Evolutionary conservation across 2,797 vertebrate genomes (phyloP), one percentile per base, ranked within the genome.

Genomic region (Melanotaenia maccullochi): DNA sequence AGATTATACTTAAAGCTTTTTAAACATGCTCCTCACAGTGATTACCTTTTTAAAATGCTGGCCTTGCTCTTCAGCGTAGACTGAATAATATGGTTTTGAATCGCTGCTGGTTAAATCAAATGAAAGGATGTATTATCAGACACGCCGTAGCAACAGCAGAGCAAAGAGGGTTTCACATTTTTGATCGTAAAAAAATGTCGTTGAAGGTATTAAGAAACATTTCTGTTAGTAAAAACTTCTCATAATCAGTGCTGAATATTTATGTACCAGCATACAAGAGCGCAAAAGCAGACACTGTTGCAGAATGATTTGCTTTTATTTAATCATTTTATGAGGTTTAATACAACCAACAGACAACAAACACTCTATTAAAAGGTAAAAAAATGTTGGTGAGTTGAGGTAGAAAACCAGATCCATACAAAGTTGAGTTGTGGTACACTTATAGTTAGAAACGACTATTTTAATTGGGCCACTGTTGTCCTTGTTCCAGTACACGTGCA

Each of bases 1-100:
- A 47, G 44, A 20, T n/a, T 47, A 20, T 47, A 20, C 44, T 20
- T 9, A 2, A n/a, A 47, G 18, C 44, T 47, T 47, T 47, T 47
- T 8, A 47, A 47, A 47, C 16, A 47, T 47, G 18, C 44, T 47
- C 44, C 44, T 47, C 44, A n/a, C 18, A 47, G 44, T 47, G 44
- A 47, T 47, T 47, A 47, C 44, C 44, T 47, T 47, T 47, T 47
- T 47, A 47, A 47, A 47, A 47, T 47, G 44, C 20, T 47, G 44
- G 44, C 44, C 44, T 47, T 47, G 44, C 44, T 47, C 8, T 47
- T 47, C 44, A 47, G 20, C 2, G 20, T 6, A 47, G 44, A 16
- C 40, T 42, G 40, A 42, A 42, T 3, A n/a, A 20, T 47, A n/a
- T 9, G 20, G 5, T 47, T 47, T 47, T 1, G 18, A 47, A n/a